A percentile compares a stretch with the other conserved stretches of the same genome.
These are phyloP conservation scores for Pseudotriccus pelzelni DNA, from an alignment of 2,797 vertebrate genomes.

Conservation along the genomic window DNA sequence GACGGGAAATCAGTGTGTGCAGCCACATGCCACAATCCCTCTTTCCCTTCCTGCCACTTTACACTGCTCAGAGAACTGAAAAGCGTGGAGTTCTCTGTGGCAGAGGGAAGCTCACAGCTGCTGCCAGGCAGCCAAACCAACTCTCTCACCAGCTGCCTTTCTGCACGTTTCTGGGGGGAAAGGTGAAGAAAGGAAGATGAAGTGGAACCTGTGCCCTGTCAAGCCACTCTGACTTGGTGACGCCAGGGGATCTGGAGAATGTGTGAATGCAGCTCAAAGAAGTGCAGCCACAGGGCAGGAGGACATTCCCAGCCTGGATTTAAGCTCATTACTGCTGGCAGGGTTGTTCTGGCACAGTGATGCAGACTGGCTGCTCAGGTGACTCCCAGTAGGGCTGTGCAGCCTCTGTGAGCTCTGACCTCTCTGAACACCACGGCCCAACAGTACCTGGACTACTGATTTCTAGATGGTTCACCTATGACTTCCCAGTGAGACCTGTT, in stretches of 20 bases:
- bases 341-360: background rate
- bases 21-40: background rate
- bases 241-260: background rate
- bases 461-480: background rate
- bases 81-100: background rate
- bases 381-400: background rate
- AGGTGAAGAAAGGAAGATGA: background rate
- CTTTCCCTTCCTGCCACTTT: background rate
- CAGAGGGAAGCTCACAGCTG: background rate
- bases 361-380: background rate
- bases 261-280: background rate
- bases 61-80: background rate
- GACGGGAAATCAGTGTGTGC: rapidly evolving
- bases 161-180: background rate
- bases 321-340: background rate
- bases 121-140: background rate
- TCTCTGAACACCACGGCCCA: background rate
- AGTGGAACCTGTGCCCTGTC: background rate
- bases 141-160: background rate
- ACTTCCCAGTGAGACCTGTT: background rate
- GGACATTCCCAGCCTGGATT: background rate
- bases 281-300: background rate
- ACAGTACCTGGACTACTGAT: background rate
- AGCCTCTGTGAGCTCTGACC: background rate
- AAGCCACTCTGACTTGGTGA: background rate